Evolutionary conservation across 2,113 vertebrate genomes (phyloP).

Genomic region (Syrrhaptes paradoxus): DNA sequence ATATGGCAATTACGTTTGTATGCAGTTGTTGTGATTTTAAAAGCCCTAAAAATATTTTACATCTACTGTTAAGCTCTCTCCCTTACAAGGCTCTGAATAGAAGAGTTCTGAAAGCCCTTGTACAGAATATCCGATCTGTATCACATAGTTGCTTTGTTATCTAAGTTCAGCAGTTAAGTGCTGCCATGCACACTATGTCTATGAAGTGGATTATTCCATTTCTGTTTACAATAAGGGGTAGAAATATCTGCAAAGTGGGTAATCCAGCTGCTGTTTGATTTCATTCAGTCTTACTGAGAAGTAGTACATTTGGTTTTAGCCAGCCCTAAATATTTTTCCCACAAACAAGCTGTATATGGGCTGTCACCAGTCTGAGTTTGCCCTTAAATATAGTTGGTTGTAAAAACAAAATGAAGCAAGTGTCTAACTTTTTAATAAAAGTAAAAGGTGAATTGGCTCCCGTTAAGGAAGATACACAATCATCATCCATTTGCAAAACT

Average conservation of each 20-base stretch:
- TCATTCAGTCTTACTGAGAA: not conserved
- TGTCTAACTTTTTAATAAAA: not conserved
- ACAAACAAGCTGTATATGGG: not conserved
- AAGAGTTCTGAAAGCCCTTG: not conserved
- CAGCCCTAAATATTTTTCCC: not conserved
- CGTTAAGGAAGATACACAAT: not conserved
- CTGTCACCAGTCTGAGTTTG: not conserved
- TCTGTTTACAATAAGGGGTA: not conserved
- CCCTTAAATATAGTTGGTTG: not conserved
- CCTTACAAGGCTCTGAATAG: not conserved
- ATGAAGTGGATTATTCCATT: not conserved
- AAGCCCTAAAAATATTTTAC: not conserved
- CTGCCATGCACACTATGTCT: fast-evolving
- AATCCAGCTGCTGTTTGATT: not conserved
- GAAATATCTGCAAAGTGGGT: not conserved
- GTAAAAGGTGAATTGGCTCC: not conserved
- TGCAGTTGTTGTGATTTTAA: not conserved
- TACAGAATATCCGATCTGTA: fast-evolving
- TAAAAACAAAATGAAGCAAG: not conserved
- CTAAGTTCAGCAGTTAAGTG: not conserved
- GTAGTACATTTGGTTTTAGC: not conserved
- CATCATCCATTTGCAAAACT: not conserved
- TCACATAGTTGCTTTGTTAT: not conserved
- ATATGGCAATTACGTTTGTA: not conserved
- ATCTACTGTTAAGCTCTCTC: not conserved